A percentile compares a stretch with the other conserved stretches of the same genome.
Conservation (phyloP, 2,888 invertebrate genomes). For the Drosophila dives region DNA sequence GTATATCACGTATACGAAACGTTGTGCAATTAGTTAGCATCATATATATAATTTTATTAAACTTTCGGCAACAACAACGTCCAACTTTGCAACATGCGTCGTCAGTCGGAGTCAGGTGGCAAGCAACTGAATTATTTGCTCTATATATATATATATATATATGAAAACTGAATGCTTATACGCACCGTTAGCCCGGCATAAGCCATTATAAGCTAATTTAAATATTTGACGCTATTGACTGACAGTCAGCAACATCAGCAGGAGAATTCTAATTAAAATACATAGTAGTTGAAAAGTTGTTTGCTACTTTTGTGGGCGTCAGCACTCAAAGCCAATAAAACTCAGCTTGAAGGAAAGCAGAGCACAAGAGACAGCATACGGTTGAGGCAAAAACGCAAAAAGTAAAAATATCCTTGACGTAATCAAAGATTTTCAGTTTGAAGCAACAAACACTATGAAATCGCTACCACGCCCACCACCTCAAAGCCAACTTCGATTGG, state of each 20-base stretch:
- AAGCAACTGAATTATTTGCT: constrained; percentile 39
- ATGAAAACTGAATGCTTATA: constrained; percentile 31
- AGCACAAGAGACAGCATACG: constrained; percentile 24
- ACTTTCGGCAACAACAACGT: constrained; percentile 10
- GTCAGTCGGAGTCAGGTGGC: constrained; percentile 22
- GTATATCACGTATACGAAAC: constrained; percentile 60
- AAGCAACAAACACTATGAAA: constrained; percentile 40
- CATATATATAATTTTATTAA: constrained; percentile 39
- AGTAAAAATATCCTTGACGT: constrained; percentile 53
- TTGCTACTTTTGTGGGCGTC: constrained; percentile 57
- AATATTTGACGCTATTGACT: constrained; percentile 58
- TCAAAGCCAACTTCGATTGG: constrained; percentile 10
- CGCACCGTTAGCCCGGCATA: constrained; percentile 51
- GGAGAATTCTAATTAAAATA: constrained; percentile 72
- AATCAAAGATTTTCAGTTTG: constrained; percentile 52
- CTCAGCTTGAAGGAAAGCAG: constrained; percentile 40
- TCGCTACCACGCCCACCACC: constrained; percentile 1
- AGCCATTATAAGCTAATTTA: constrained; percentile 61
- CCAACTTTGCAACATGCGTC: constrained; percentile 33
- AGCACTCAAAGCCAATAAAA: constrained; percentile 67
- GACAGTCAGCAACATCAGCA: constrained; percentile 29
- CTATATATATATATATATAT: constrained; percentile 9
- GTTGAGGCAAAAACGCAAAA: constrained; percentile 47
- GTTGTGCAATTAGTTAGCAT: constrained; percentile 63
- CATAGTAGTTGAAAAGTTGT: constrained; percentile 52